phyloP scores from a whole-genome alignment of 1,140 invertebrate genomes.

The Drosophila azteca region DNA sequence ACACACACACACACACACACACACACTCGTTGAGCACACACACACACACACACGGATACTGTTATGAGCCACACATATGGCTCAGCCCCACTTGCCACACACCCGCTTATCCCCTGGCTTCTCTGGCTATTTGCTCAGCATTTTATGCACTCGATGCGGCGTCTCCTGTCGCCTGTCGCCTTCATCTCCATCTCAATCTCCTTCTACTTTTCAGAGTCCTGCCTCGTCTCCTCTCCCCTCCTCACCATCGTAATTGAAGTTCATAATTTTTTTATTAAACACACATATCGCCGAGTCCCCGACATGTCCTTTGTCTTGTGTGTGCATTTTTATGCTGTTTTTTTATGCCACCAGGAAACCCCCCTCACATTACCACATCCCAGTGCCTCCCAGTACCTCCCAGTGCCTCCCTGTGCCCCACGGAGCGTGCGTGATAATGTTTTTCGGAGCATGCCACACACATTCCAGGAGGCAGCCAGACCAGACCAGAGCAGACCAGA shows the following conservation, averaged over 20 bases:
- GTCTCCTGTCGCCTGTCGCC: not conserved
- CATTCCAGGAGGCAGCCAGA: slow-evolving; percentile 25
- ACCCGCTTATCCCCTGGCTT: slow-evolving; percentile 27
- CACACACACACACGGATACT: not conserved
- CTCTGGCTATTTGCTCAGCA: slow-evolving; percentile 54
- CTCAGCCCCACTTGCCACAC: not conserved
- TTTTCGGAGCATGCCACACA: slow-evolving; percentile 38
- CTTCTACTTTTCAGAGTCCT: not conserved
- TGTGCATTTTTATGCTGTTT: slow-evolving; percentile 47
- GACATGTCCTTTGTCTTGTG: slow-evolving; percentile 52
- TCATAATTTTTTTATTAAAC: slow-evolving; percentile 64
- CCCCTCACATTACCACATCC: not conserved
- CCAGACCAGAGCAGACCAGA: slow-evolving; percentile 3
- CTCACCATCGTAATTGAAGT: slow-evolving; percentile 46
- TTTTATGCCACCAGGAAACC: slow-evolving; percentile 2
- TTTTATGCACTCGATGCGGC: slow-evolving; percentile 53
- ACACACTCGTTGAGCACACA: not conserved
- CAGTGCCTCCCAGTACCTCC: not conserved
- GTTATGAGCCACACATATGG: slow-evolving; percentile 16
- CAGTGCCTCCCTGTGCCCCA: slow-evolving; percentile 1
- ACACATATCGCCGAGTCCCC: slow-evolving; percentile 28
- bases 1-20: slow-evolving; percentile 30
- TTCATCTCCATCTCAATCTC: slow-evolving; percentile 1
- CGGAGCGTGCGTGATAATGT: slow-evolving; percentile 54
- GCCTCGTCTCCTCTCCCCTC: not conserved